A percentile compares a stretch with the other conserved stretches of the same genome.
Evolutionary conservation across 2,113 vertebrate species (phyloP).

Genomic region (Pseudonaja textilis): DNA sequence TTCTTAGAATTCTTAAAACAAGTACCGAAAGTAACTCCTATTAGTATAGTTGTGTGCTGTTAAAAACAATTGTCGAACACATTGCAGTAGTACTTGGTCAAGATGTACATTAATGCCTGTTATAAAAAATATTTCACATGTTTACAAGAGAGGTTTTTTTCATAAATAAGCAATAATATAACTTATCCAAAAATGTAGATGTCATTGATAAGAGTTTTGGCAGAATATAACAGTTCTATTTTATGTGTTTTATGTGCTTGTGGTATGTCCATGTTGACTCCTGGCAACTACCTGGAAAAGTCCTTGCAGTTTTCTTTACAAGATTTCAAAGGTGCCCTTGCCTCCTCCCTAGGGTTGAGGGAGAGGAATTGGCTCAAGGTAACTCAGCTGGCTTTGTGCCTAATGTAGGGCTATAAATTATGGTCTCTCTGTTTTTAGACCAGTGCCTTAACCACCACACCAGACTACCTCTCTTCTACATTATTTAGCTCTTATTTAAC

Average conservation of each 20-base stretch:
- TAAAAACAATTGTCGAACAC: constrained; percentile 52
- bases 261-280: not conserved
- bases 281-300: not conserved
- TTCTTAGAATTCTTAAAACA: constrained; percentile 49
- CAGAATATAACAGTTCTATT: too few relatives aligned
- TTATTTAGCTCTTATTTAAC: not conserved
- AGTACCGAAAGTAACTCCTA: constrained; percentile 57
- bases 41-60: constrained; percentile 34
- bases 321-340: not conserved
- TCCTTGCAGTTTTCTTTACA: not conserved
- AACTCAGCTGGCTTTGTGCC: not conserved
- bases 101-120: constrained; percentile 29
- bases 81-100: constrained; percentile 48
- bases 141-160: constrained; percentile 41
- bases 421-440: not conserved
- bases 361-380: not conserved
- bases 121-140: constrained; percentile 42
- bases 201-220: not conserved
- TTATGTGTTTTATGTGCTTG: not conserved
- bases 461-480: not conserved
- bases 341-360: not conserved
- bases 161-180: not conserved
- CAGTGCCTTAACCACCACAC: not conserved
- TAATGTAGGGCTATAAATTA: not conserved
- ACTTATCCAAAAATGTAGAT: not conserved